Conservation (phyloP, 2,113 vertebrate species). For the Ciconia boyciana region DNA sequence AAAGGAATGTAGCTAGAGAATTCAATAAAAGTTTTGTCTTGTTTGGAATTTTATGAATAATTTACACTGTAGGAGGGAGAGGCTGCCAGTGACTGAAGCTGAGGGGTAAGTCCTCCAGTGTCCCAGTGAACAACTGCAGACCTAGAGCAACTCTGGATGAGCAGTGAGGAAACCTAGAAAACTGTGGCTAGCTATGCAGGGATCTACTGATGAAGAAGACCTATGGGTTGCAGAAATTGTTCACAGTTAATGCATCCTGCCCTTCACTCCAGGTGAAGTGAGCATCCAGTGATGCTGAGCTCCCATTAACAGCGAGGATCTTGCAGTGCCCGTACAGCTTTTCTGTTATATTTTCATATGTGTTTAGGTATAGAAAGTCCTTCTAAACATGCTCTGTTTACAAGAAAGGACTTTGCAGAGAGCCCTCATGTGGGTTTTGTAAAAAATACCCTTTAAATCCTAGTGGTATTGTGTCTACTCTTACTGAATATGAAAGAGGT, state of each 20-base stretch:
- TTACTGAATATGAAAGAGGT: neutral
- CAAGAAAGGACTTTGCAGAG: neutral
- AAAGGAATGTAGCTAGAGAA: neutral
- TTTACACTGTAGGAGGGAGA: neutral
- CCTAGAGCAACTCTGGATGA: neutral
- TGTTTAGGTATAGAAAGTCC: neutral
- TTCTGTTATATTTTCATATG: neutral
- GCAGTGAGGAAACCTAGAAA: neutral
- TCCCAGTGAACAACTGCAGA: neutral
- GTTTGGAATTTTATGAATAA: neutral
- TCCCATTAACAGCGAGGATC: fast-evolving
- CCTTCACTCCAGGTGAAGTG: neutral
- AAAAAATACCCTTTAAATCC: neutral
- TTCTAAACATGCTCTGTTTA: neutral
- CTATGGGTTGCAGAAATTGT: neutral
- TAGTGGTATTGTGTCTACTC: neutral
- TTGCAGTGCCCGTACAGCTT: neutral
- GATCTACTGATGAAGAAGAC: neutral
- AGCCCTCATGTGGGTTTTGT: neutral
- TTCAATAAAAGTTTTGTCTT: neutral
- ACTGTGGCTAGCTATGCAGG: neutral
- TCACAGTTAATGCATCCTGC: neutral
- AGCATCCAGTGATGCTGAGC: neutral
- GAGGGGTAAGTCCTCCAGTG: neutral
- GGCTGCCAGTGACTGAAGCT: neutral